Evolutionary conservation across 2,113 vertebrate genomes (phyloP), one percentile per base, ranked within the genome.

Genomic region (Bujurquina vittata): DNA sequence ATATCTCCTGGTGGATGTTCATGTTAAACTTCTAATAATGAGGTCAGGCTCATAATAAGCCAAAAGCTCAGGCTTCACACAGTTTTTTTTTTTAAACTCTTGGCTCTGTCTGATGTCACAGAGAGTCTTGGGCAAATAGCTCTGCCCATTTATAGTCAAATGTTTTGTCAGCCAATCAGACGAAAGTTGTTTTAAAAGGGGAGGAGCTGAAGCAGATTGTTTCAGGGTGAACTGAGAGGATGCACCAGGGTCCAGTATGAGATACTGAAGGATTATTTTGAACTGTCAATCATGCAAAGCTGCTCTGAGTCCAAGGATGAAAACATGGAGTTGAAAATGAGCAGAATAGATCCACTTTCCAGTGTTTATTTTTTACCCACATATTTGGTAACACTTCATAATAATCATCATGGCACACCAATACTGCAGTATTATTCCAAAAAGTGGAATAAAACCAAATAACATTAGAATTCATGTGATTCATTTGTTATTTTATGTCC

Each of bases 181-280:
- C 18, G 63, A 69, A 20, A 29, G 40, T 0, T 46, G 9, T 6
- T 46, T 46, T 46, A 29, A 69, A 49, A 29, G 22, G 22, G 40
- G 40, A 29, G 63, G 22, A 0, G 63, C 63, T 46, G 26, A 46
- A 55, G 26, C 1, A 0, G 3, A 40, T 49, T 0, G 0, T 29
- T 67, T 49, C 0, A 46, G 1, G 49, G 20, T 20, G 17, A 54
- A 18, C 17, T 49, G 15, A 69, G 43, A 0, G 5, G 29, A 9
- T 69, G 40, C 23, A 49, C 18, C 40, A 69, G 4, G 43, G 43
- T 11, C 43, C 43, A 14, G 12, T 46, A 46, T 14, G 12, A 46
- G 43, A 46, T 46, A 49, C 5, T 11, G 15, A 17, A 52, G 43
- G 65, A 52, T 69, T 69, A 52, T 69, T 49, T 52, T 29, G 10